Percentiles rank a stretch among this genome's conserved stretches.
phyloP scores from a whole-genome alignment of 2,888 invertebrate species.

The Stomorhina lunata region DNA sequence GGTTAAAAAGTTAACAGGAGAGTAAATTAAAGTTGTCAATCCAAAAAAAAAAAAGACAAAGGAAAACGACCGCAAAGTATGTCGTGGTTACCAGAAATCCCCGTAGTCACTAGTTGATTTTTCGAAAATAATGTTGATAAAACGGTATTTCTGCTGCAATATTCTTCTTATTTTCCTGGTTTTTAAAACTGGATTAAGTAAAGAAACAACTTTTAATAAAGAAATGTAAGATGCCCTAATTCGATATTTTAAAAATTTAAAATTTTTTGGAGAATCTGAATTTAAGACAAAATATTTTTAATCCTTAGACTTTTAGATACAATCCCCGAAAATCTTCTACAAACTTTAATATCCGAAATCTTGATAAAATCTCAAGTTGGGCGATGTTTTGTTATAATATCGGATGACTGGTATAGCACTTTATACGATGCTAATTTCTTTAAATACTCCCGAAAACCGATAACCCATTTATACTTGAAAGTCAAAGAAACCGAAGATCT shows the following conservation, averaged over 20 bases:
- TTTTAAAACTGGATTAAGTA: neutral
- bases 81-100: neutral
- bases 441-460: conserved; percentile 62
- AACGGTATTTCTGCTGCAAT: neutral
- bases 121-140: conserved; percentile 31
- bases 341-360: conserved; percentile 47
- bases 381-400: conserved; percentile 76
- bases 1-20: conserved; percentile 35
- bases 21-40: conserved; percentile 59
- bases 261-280: neutral
- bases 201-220: neutral
- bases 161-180: neutral
- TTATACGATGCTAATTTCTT: conserved; percentile 73
- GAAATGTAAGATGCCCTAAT: conserved; percentile 29
- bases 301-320: neutral
- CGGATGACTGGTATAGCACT: conserved; percentile 72
- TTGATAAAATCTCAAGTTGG: conserved; percentile 68
- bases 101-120: conserved; percentile 38
- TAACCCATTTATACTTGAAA: conserved; percentile 80
- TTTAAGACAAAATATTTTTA: neutral
- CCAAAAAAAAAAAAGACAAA: conserved; percentile 9
- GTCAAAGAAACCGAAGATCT: conserved; percentile 85
- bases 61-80: neutral
- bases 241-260: neutral
- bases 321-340: neutral